phyloP scores from a whole-genome alignment of 2,113 vertebrate species.

The Xenopus borealis region DNA sequence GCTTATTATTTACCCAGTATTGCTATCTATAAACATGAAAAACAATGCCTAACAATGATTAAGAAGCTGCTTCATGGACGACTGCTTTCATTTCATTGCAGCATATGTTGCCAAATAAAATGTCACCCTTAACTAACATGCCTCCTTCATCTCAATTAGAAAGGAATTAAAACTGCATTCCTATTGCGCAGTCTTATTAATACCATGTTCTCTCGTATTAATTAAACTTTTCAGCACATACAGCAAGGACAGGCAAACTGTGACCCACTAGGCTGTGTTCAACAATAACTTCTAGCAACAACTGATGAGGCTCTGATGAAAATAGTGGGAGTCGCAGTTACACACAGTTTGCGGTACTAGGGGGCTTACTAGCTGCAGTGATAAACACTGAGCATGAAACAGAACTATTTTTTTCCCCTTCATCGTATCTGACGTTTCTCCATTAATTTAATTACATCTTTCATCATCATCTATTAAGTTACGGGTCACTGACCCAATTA shows the following conservation, averaged over 20 bases:
- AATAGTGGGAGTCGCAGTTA: too few relatives aligned
- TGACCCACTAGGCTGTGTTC: too few relatives aligned
- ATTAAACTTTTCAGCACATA: constrained; percentile 7
- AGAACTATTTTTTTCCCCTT: not conserved
- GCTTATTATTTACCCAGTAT: constrained; percentile 6
- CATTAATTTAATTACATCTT: constrained; percentile 43
- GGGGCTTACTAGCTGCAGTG: too few relatives aligned
- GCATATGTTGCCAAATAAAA: constrained; percentile 42
- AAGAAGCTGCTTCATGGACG: constrained; percentile 34
- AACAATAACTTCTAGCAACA: too few relatives aligned
- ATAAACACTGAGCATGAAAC: too few relatives aligned
- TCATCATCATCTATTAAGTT: constrained; percentile 35
- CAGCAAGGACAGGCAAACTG: not conserved
- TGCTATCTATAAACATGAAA: constrained; percentile 21
- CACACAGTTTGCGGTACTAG: too few relatives aligned
- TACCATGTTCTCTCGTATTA: not conserved
- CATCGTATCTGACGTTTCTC: constrained; percentile 3
- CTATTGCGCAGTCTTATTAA: constrained; percentile 5
- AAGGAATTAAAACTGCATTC: constrained; percentile 25
- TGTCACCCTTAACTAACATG: constrained; percentile 36
- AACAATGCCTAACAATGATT: constrained; percentile 32
- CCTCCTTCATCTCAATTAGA: constrained; percentile 37
- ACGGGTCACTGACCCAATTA: constrained; percentile 45
- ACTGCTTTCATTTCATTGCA: constrained; percentile 33
- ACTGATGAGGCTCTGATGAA: too few relatives aligned